Evolutionary conservation across 2,888 invertebrate species (phyloP), one percentile per base, ranked within the genome.

Genomic region (Zonitis immaculata): DNA sequence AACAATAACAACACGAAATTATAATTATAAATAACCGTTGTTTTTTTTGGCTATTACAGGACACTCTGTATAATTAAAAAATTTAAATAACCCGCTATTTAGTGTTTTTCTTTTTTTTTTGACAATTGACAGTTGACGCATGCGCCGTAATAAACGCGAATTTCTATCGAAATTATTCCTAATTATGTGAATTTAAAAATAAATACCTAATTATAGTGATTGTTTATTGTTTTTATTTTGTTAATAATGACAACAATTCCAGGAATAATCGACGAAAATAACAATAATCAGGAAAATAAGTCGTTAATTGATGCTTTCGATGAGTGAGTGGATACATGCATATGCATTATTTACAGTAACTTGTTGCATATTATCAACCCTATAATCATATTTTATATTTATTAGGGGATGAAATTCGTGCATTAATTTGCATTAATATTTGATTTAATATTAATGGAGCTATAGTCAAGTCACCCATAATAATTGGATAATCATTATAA

Each of bases 241-340:
- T 16, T 8, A 35, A 35, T 16, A 32, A 44, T 56, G 12, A 39
- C 44, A 14, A 35, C 47, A 44, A 49, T 45, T 28, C 3, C 12
- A 3, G 48, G 48, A 30, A 16, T 35, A 16, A 12, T 25, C 12
- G 57, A 54, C 42, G 58, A 57, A 18, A 52, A 55, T 47, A 57
- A 58, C 35, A 57, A 30, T 12, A 5, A 58, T 30, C n/a, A n/a
- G n/a, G 47, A 48, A 25, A 56, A 53, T 35, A 53, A 59, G 54
- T 49, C 56, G n/a, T 27, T 57, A n/a, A 46, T 61, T 18, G 57
- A 59, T 47, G 49, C 54, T 18, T 59, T 61, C 14, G 62, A 62
- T 25, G 60, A 59, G 62, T 62, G 47, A 47, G 51, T 42, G n/a
- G n/a, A n/a, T n/a, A n/a, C n/a, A n/a, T n/a, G n/a, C n/a, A 44